Conservation (phyloP, 92 coral and sea anemone species). For the Paramuricea clavata region DNA sequence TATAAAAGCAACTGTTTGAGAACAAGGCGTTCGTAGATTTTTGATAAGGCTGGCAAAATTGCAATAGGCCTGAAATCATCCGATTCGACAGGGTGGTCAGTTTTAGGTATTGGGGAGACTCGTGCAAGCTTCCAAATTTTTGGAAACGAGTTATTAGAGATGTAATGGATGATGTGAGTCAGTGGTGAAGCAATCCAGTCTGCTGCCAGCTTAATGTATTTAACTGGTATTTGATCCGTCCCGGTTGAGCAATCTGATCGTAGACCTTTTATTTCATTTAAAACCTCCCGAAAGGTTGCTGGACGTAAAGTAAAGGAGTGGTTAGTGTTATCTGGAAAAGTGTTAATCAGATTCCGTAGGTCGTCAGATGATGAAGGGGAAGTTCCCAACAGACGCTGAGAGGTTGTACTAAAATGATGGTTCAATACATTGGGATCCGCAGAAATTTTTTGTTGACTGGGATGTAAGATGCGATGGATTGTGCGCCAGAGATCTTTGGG, state of each 20-base stretch:
- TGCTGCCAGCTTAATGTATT: not conserved
- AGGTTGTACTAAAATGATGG: constrained; percentile 10
- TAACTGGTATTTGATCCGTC: not conserved
- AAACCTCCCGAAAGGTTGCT: constrained; percentile 40
- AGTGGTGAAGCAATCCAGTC: not conserved
- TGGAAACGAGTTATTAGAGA: no score
- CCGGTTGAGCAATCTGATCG: constrained; percentile 8
- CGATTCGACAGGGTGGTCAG: not conserved
- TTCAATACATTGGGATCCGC: constrained; percentile 37
- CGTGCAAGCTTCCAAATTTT: not conserved
- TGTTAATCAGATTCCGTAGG: constrained; percentile 13
- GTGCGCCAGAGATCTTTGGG: constrained; percentile 37
- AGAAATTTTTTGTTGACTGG: not conserved
- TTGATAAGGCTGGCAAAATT: not conserved
- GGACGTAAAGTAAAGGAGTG: constrained; percentile 41
- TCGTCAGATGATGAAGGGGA: constrained; percentile 7
- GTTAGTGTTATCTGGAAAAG: not conserved
- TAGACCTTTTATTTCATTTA: constrained; percentile 16
- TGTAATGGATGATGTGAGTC: not conserved
- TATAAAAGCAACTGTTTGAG: constrained; percentile 26
- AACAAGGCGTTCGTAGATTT: not conserved
- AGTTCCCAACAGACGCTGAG: constrained; percentile 20
- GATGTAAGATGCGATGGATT: constrained; percentile 34
- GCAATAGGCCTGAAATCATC: not conserved
- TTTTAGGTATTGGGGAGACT: not conserved